These are phyloP conservation scores for Drosophila paulistorum DNA, from an alignment of 1,140 invertebrate species.

Conservation along the genomic window DNA sequence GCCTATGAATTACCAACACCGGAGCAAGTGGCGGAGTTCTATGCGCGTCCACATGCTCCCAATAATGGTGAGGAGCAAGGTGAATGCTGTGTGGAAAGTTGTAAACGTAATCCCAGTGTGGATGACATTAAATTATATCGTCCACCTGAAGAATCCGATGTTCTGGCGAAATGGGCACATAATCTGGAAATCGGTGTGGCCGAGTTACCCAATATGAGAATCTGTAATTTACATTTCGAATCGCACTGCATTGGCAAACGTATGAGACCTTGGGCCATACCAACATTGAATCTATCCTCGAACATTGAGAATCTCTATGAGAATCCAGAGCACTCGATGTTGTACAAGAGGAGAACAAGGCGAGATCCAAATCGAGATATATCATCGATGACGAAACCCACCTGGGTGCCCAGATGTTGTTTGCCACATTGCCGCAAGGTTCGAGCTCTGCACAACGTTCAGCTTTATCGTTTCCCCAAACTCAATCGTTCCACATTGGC, in stretches of 20 bases:
- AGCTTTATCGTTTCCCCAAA: conserved; percentile 74
- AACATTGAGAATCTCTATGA: conserved; percentile 75
- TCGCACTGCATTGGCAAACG: conserved; percentile 76
- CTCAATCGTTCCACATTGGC: conserved; percentile 72
- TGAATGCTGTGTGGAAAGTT: conserved; percentile 75
- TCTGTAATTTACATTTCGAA: conserved; percentile 78
- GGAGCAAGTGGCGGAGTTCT: conserved; percentile 71
- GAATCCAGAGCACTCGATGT: conserved; percentile 68
- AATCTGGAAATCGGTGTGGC: conserved; percentile 64
- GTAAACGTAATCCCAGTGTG: conserved; percentile 73
- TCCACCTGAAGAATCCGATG: conserved; percentile 64
- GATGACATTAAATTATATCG: conserved; percentile 77
- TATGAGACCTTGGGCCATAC: conserved; percentile 75
- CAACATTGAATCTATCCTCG: conserved; percentile 67
- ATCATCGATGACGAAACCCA: conserved; percentile 49
- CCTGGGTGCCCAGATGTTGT: conserved; percentile 76
- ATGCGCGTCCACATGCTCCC: conserved; percentile 61
- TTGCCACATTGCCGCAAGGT: conserved; percentile 75
- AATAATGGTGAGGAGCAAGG: conserved; percentile 78
- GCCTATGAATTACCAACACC: conserved; percentile 64
- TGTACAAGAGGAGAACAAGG: conserved; percentile 64
- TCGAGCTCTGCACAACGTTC: conserved; percentile 67
- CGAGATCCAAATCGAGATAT: conserved; percentile 32
- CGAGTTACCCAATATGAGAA: conserved; percentile 51
- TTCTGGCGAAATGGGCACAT: conserved; percentile 75